Base-by-base conservation (phyloP, 2,797 vertebrate genomes). In the Sebastolobus alascanus region DNA sequence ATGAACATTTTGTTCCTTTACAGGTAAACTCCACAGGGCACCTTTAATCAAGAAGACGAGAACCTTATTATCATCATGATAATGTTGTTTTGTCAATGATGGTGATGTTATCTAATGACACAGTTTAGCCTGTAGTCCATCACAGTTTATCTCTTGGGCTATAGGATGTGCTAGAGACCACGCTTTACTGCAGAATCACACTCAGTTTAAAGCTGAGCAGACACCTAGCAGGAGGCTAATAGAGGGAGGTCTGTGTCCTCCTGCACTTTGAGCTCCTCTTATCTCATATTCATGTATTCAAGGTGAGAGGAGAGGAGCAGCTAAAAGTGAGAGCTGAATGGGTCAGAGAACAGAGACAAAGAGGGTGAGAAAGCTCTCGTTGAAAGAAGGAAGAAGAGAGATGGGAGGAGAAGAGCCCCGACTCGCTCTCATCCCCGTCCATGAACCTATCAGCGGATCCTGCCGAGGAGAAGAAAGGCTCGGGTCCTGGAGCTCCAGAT, bases 241-340 rank as follows among this genome's bases (percentile, higher is more conserved):
- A 79, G 40, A 73, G 46, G 6, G 33, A 84, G 61, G 74, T 81
- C 20, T 35, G 52, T 75, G 79, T 85, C 77, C 79, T 93, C 77
- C 11, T 54, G 72, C 77, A 66, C 66, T 88, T 68, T 63, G 60
- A 85, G 64, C 80, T 82, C 55, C 55, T 82, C 73, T 85, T 58
- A 90, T 90, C 82, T 87, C 83, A 69, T 86, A 90, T 91, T 93
- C 82, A 90, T 89, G 77, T 68, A 73, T 90, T 89, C 84, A 78
- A 77, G 84, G 79, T 73, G 86, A 82, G 68, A 61, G 65, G 71
- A 68, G 73, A 70, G 61, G 74, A 84, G 79, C 63, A 50, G 66
- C 64, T 76, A 80, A 74, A 81, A 63, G 74, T 14, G 40, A 84
- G 75, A 79, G 77, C 11, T 61, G 52, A 5, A 63, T 65, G 77